Conservation (phyloP, 2,113 vertebrate species). For the Sinocyclocheilus maitianheensis region DNA sequence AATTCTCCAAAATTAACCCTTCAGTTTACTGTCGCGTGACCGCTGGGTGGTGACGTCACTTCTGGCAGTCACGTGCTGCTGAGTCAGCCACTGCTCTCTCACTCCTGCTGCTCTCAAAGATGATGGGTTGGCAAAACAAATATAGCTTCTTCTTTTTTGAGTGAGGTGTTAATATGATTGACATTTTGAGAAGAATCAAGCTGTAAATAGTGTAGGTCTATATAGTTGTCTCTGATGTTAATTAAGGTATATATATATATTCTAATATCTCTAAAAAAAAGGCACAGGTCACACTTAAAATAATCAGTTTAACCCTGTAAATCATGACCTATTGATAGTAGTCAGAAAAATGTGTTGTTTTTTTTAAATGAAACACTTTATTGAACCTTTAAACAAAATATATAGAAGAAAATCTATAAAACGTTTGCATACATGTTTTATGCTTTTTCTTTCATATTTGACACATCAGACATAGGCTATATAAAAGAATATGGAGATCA, state of each 20-base stretch:
- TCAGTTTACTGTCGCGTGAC: not conserved
- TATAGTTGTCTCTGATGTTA: not conserved
- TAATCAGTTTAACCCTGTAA: not conserved
- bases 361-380: no score
- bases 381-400: not conserved
- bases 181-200: not conserved
- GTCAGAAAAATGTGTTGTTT: no score
- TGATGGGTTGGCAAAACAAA: not conserved
- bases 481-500: no score
- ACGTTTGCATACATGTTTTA: not conserved
- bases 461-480: not conserved
- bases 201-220: no score
- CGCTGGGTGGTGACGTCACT: conserved; percentile 20
- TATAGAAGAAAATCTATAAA: not conserved
- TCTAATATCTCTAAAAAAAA: not conserved
- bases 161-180: not conserved
- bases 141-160: not conserved
- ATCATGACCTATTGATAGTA: no score
- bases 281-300: not conserved
- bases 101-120: not conserved
- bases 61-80: not conserved
- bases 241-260: not conserved
- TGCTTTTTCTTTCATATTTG: not conserved
- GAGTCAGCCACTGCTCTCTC: conserved; percentile 55
- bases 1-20: not conserved